Evolutionary conservation across 2,113 vertebrate species (phyloP).

Genomic region (Sinocyclocheilus rhinocerous): DNA sequence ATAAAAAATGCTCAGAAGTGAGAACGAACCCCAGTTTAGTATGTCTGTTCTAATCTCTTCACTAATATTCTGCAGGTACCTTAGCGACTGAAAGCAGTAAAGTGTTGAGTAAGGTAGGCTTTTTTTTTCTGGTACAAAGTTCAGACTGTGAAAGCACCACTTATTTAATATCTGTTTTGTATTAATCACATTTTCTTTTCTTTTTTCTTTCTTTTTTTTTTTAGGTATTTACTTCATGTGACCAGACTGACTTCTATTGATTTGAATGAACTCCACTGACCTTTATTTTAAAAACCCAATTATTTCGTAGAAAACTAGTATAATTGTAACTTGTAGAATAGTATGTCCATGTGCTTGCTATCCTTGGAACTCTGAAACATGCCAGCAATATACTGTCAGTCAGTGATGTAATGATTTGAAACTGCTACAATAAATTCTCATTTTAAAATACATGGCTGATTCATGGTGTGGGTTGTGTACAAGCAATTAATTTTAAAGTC

Average conservation of each 20-base stretch:
- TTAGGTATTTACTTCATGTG: background rate
- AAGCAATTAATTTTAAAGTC: background rate
- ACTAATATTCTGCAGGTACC: background rate
- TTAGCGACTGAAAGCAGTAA: background rate
- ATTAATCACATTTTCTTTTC: background rate
- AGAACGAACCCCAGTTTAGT: background rate
- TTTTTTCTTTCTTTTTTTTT: background rate
- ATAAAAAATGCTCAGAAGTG: accelerated
- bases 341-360: background rate
- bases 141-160: background rate
- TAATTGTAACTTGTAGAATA: background rate
- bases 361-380: background rate
- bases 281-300: background rate
- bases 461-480: background rate
- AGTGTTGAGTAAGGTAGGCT: background rate
- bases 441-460: background rate
- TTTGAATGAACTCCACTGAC: background rate
- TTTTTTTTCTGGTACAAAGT: background rate
- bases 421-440: background rate
- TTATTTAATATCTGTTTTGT: background rate
- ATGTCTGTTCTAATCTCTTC: background rate
- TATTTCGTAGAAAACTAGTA: background rate
- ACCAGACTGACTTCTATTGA: background rate
- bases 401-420: background rate
- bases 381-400: background rate